Evolutionary conservation across 2,797 vertebrate species (phyloP).

Genomic region (Coregonus ussuriensis): DNA sequence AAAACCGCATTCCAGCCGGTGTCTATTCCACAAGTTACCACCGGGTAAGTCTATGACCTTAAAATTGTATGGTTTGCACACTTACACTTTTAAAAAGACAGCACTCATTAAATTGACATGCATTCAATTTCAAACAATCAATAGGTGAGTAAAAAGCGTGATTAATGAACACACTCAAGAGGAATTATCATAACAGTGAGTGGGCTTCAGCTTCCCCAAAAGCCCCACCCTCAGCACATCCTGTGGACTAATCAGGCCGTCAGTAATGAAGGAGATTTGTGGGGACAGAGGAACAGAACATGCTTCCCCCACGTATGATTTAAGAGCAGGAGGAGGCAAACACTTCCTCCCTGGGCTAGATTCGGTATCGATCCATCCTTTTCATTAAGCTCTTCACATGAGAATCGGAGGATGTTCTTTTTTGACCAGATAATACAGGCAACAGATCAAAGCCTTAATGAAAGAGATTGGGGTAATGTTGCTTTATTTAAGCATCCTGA

Average conservation of each 20-base stretch:
- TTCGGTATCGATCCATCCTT: slow-evolving; percentile 10
- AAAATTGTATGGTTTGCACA: slow-evolving; percentile 48
- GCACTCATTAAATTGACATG: slow-evolving; percentile 69
- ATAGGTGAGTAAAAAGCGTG: slow-evolving; percentile 67
- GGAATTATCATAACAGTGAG: slow-evolving; percentile 78
- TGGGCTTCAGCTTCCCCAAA: slow-evolving; percentile 43
- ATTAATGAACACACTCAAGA: slow-evolving; percentile 64
- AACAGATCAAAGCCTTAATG: slow-evolving; percentile 62
- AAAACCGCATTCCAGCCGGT: too few species aligned
- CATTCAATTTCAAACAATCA: slow-evolving; percentile 70
- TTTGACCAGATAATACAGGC: slow-evolving; percentile 62
- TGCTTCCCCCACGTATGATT: slow-evolving; percentile 64
- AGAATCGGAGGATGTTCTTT: slow-evolving; percentile 25
- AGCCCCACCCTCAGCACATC: slow-evolving; percentile 71
- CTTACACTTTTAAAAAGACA: slow-evolving; percentile 63
- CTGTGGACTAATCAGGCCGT: slow-evolving; percentile 58
- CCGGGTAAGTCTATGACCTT: too few species aligned
- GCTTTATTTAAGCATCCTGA: slow-evolving; percentile 9
- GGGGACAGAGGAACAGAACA: slow-evolving; percentile 63
- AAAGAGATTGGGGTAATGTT: slow-evolving; percentile 10
- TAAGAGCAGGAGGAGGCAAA: slow-evolving; percentile 35
- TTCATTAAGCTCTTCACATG: slow-evolving; percentile 45
- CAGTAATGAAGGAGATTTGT: slow-evolving; percentile 70
- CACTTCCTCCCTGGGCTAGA: slow-evolving; percentile 39
- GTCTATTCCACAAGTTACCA: too few species aligned